Evolutionary conservation across 1,140 invertebrate genomes (phyloP).

Genomic region (Plectrocnemia conspersa): DNA sequence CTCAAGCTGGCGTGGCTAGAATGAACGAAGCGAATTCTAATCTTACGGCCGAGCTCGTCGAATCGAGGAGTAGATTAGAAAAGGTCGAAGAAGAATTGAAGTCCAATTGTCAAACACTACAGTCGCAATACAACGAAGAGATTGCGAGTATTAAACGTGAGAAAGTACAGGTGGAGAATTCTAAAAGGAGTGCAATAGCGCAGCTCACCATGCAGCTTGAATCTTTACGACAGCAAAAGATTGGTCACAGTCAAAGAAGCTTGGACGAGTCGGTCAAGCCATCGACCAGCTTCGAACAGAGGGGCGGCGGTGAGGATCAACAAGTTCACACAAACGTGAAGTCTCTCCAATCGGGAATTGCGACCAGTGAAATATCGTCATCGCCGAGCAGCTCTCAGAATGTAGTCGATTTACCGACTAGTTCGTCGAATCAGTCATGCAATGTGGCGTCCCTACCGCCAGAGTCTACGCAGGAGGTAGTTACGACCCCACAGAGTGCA

Average conservation of each 20-base stretch:
- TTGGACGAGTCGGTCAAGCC: constrained; percentile 67
- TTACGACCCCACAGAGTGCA: too few relatives aligned
- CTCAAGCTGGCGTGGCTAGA: constrained; percentile 64
- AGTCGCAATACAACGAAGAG: constrained; percentile 67
- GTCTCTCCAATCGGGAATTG: too few relatives aligned
- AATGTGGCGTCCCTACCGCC: constrained; percentile 41
- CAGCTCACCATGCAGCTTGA: constrained; percentile 65
- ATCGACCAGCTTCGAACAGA: constrained; percentile 57
- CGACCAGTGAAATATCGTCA: constrained; percentile 52
- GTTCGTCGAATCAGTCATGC: constrained; percentile 52
- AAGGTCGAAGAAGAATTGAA: constrained; percentile 55
- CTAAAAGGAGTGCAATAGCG: constrained; percentile 58
- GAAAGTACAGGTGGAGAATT: constrained; percentile 61
- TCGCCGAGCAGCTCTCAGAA: constrained; percentile 56
- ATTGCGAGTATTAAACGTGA: constrained; percentile 72
- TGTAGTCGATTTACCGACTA: constrained; percentile 61
- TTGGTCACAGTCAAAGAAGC: constrained; percentile 73
- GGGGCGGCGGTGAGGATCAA: too few relatives aligned
- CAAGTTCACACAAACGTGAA: too few relatives aligned
- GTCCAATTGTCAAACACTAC: constrained; percentile 57
- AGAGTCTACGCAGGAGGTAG: constrained; percentile 47
- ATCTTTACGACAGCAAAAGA: constrained; percentile 63
- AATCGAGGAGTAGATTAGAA: constrained; percentile 51
- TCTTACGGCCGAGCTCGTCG: constrained; percentile 57
- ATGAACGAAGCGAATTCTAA: constrained; percentile 63